Evolutionary conservation across 2,797 vertebrate genomes (phyloP).

Genomic region (Sylvilagus floridanus): DNA sequence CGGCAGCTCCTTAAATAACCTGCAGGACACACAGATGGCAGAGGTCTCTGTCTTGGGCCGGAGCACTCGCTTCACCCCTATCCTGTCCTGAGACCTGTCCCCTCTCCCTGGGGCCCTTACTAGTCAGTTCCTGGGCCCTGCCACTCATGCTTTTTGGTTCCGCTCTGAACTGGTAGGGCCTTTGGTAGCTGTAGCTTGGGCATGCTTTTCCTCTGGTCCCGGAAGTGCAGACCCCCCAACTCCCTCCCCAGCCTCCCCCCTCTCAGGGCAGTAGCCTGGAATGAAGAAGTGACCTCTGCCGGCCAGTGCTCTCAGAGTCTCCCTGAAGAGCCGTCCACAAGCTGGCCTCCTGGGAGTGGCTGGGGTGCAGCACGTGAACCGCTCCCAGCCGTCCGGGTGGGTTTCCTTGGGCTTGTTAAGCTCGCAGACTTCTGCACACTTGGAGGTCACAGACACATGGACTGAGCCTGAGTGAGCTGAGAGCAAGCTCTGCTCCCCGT

Average conservation of each 20-base stretch:
- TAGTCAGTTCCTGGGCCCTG: constrained; percentile 81
- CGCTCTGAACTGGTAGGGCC: not conserved
- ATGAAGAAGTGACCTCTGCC: not conserved
- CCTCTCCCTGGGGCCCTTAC: constrained; percentile 73
- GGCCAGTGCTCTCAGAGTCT: not conserved
- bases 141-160: constrained; percentile 71
- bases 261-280: not conserved
- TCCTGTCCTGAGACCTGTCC: constrained; percentile 70
- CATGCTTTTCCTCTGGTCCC: too few species aligned
- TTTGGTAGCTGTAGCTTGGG: constrained; percentile 20
- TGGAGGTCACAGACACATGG: not conserved
- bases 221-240: too few species aligned
- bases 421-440: not conserved
- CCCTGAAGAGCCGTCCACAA: not conserved
- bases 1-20: constrained; percentile 88
- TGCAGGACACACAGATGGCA: constrained; percentile 81
- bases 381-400: not conserved
- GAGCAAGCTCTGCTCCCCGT: accelerated
- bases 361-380: not conserved
- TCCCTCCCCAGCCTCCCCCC: not conserved
- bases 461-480: too few species aligned
- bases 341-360: not conserved
- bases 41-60: constrained; percentile 83
- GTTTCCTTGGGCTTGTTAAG: not conserved
- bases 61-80: constrained; percentile 83